A percentile compares a stretch with the other conserved stretches of the same genome.
phyloP scores from a whole-genome alignment of 2,113 vertebrate species.

The Salvelinus namaycush region DNA sequence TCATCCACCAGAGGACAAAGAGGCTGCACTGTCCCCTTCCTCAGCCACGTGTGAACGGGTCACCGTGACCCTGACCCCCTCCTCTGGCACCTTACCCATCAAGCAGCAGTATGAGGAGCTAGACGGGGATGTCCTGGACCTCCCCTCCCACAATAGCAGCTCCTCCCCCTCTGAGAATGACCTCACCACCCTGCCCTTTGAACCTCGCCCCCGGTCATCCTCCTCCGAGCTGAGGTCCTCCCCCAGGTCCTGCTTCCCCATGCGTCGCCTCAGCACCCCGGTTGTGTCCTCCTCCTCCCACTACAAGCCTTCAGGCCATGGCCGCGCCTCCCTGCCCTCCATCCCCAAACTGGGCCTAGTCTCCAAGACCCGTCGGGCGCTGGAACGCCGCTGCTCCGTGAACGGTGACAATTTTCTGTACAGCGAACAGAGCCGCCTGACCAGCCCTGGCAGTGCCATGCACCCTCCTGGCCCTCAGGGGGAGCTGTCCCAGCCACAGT shows the following conservation, averaged over 20 bases:
- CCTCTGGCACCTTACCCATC: conserved; percentile 57
- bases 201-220: conserved; percentile 29
- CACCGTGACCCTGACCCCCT: conserved; percentile 55
- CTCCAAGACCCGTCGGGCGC: conserved; percentile 50
- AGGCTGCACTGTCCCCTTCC: conserved; percentile 47
- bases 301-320: conserved; percentile 16
- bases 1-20: conserved; percentile 48
- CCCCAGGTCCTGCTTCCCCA: conserved; percentile 36
- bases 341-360: conserved; percentile 68
- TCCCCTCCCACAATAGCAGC: conserved; percentile 53
- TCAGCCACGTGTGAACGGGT: conserved; percentile 30
- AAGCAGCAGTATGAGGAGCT: conserved; percentile 70
- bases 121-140: conserved; percentile 68
- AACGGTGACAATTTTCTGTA: conserved; percentile 34
- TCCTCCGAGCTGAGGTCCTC: conserved; percentile 37
- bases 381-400: conserved; percentile 57
- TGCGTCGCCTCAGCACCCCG: conserved; percentile 57
- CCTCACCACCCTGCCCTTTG: conserved; percentile 44
- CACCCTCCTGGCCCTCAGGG: not conserved
- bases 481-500: conserved; percentile 22
- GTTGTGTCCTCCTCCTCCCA: conserved; percentile 31
- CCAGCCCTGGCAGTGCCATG: not conserved
- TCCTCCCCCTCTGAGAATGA: conserved; percentile 66
- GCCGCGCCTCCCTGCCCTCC: conserved; percentile 65
- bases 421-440: conserved; percentile 44